Percentiles rank a stretch among this genome's conserved stretches.
These are phyloP conservation scores for Mesocricetus auratus DNA, from an alignment of 2,113 vertebrate species.

Conservation along the genomic window DNA sequence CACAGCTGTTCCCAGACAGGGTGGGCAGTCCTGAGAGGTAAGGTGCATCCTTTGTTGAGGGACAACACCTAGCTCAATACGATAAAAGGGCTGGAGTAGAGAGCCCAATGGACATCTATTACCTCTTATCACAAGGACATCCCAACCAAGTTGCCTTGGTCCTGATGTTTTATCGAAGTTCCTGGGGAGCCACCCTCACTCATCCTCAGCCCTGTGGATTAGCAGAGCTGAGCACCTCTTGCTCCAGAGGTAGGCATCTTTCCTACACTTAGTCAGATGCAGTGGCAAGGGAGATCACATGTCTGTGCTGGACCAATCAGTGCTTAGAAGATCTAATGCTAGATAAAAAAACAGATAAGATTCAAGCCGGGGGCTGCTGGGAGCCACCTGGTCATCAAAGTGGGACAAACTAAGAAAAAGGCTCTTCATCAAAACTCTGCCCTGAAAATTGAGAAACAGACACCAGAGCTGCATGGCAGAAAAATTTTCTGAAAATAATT, in stretches of 20 bases:
- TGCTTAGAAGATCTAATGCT: not conserved
- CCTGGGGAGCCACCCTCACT: not conserved
- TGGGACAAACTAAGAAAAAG: not conserved
- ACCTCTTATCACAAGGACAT: not conserved
- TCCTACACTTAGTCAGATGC: not conserved
- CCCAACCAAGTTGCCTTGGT: not conserved
- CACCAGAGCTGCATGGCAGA: not conserved
- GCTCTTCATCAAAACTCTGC: not conserved
- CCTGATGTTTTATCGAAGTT: not conserved
- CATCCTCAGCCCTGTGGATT: not conserved
- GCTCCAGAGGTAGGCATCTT: not conserved
- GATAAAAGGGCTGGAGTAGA: not conserved
- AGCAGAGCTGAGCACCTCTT: not conserved
- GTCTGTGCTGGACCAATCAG: not conserved
- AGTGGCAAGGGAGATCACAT: not conserved
- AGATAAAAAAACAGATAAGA: not conserved
- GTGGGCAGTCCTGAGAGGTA: not conserved
- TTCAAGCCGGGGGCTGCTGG: not conserved
- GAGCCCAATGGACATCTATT: too few species aligned
- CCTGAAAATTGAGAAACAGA: not conserved
- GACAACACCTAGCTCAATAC: not conserved
- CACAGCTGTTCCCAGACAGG: not conserved
- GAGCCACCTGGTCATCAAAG: not conserved
- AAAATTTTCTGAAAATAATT: not conserved
- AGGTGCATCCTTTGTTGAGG: not conserved